phyloP scores from a whole-genome alignment of 2,797 vertebrate species.

The Etheostoma perlongum region DNA sequence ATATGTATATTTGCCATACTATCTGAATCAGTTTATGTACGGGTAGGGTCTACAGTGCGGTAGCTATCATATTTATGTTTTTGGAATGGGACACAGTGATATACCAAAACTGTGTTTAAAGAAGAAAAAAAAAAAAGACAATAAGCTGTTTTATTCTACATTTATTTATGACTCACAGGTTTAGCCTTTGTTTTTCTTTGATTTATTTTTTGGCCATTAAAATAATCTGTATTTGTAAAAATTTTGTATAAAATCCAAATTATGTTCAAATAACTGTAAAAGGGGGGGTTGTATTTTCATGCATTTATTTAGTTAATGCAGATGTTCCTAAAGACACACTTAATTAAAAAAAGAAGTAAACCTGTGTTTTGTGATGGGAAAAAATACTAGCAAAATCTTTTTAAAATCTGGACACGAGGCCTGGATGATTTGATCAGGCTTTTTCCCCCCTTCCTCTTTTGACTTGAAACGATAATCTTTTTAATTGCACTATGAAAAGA shows the following conservation, averaged over 20 bases:
- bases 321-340: conserved; percentile 27
- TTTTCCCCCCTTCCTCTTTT: conserved; percentile 51
- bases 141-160: conserved; percentile 78
- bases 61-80: conserved; percentile 78
- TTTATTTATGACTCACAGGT: conserved; percentile 76
- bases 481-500: conserved; percentile 82
- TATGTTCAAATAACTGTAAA: not conserved
- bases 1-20: conserved; percentile 75
- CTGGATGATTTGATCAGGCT: conserved; percentile 31
- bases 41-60: conserved; percentile 75
- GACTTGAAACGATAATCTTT: conserved; percentile 74
- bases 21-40: conserved; percentile 67
- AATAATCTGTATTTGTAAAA: conserved; percentile 50
- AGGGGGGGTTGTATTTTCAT: conserved; percentile 31
- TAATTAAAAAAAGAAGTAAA: conserved; percentile 29
- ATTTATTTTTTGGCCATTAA: conserved; percentile 27
- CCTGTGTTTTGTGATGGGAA: conserved; percentile 30
- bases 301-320: conserved; percentile 14
- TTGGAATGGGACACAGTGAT: conserved; percentile 62
- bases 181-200: conserved; percentile 54
- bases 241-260: conserved; percentile 28
- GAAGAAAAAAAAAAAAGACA: conserved; percentile 43
- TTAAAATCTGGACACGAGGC: conserved; percentile 39
- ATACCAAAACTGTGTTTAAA: conserved; percentile 73
- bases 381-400: conserved; percentile 24